Evolutionary conservation across 1,140 invertebrate genomes (phyloP).

Genomic region (Heliothis virescens): DNA sequence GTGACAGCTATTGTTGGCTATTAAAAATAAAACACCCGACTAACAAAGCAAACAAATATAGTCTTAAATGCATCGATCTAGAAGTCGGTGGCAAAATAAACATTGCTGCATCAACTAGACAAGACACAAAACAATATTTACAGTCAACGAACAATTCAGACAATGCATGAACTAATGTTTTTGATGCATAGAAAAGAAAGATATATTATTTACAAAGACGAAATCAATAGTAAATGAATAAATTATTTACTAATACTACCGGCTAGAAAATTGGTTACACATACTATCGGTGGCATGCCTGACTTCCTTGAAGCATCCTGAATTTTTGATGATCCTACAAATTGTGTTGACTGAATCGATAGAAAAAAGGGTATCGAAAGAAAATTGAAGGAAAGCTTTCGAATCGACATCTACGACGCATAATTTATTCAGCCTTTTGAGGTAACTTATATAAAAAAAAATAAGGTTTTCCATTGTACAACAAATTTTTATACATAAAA

Average conservation of each 20-base stretch:
- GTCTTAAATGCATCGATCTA: no score
- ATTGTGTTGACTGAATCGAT: conserved; percentile 29
- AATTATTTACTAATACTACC: not conserved
- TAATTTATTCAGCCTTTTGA: not conserved
- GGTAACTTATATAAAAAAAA: not conserved
- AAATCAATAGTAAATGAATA: not conserved
- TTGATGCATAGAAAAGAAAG: not conserved
- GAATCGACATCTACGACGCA: not conserved
- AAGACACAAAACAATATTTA: not conserved
- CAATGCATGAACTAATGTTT: not conserved
- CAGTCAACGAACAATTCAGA: not conserved
- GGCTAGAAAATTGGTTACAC: not conserved
- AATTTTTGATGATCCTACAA: conserved; percentile 38
- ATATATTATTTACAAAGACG: not conserved
- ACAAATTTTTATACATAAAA: no score
- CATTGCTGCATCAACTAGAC: no score
- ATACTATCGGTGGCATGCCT: not conserved
- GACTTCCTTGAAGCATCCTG: conserved; percentile 12
- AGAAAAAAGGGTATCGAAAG: conserved; percentile 1
- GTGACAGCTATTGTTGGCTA: no score
- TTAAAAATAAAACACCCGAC: no score
- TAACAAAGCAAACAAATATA: no score
- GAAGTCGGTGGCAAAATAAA: no score
- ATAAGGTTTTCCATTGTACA: no score
- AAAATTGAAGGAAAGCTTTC: conserved; percentile 20